Percentiles rank a stretch among this genome's conserved stretches.
Evolutionary conservation across 2,113 vertebrate genomes (phyloP).

Genomic region (Epinephelus moara): DNA sequence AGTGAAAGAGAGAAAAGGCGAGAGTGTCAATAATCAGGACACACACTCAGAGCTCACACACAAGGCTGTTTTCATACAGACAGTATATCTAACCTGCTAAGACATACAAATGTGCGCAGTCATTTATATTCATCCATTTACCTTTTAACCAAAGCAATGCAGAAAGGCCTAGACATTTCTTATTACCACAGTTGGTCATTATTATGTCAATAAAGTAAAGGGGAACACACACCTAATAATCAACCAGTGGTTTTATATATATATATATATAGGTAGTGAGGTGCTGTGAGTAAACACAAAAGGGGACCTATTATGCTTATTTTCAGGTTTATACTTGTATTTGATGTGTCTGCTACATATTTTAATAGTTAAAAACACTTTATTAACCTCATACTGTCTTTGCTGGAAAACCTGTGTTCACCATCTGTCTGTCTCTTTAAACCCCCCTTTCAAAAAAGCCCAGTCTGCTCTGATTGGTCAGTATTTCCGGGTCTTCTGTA

Average conservation of each 20-base stretch:
- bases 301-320: too few species aligned
- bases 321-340: too few species aligned
- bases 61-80: slow-evolving; percentile 28
- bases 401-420: too few species aligned
- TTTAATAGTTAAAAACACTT: too few species aligned
- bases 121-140: slow-evolving; percentile 9
- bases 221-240: background rate
- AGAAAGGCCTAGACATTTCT: background rate
- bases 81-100: slow-evolving; percentile 2
- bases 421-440: too few species aligned
- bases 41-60: slow-evolving; percentile 10
- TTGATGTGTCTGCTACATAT: too few species aligned
- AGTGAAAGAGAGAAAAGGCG: slow-evolving; percentile 59
- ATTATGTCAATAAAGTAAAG: background rate
- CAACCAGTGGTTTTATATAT: background rate
- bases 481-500: too few species aligned
- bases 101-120: background rate
- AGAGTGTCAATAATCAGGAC: slow-evolving; percentile 66
- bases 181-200: background rate
- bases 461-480: too few species aligned
- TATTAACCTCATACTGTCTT: too few species aligned
- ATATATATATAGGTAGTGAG: too few species aligned
- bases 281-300: background rate
- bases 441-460: too few species aligned
- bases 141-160: background rate